Percentiles rank a stretch among this genome's conserved stretches.
Conservation (phyloP, 2,797 vertebrate genomes). For the Girardinus metallicus region DNA sequence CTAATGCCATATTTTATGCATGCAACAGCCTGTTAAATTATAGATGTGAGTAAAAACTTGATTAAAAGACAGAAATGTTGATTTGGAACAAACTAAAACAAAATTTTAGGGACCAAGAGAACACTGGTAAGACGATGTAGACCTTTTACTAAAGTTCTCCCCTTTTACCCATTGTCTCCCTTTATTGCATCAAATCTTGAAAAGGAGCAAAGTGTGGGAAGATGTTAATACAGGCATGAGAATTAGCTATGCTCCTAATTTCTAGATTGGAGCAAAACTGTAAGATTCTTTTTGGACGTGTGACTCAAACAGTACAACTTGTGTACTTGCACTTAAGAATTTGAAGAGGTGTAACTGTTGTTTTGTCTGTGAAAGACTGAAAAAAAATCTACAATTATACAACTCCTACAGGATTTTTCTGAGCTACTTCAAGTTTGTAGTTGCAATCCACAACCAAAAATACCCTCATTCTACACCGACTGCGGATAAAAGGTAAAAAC, state of each 20-base stretch:
- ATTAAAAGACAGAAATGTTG: not conserved
- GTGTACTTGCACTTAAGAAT: not conserved
- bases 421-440: not conserved
- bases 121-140: not conserved
- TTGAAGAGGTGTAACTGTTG: constrained; percentile 1
- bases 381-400: not conserved
- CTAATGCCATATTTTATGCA: not conserved
- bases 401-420: not conserved
- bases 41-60: not conserved
- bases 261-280: not conserved
- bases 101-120: not conserved
- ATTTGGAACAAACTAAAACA: not conserved
- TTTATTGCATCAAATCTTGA: not conserved
- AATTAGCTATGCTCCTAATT: not conserved
- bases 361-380: constrained; percentile 1
- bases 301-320: not conserved
- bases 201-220: not conserved
- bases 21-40: not conserved
- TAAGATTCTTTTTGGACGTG: not conserved
- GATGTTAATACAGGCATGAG: not conserved
- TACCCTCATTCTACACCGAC: not conserved
- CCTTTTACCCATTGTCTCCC: not conserved
- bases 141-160: not conserved
- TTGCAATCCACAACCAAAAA: not conserved
- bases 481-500: not conserved